phyloP scores from a whole-genome alignment of 1,140 invertebrate genomes.

The Theocolax elegans region DNA sequence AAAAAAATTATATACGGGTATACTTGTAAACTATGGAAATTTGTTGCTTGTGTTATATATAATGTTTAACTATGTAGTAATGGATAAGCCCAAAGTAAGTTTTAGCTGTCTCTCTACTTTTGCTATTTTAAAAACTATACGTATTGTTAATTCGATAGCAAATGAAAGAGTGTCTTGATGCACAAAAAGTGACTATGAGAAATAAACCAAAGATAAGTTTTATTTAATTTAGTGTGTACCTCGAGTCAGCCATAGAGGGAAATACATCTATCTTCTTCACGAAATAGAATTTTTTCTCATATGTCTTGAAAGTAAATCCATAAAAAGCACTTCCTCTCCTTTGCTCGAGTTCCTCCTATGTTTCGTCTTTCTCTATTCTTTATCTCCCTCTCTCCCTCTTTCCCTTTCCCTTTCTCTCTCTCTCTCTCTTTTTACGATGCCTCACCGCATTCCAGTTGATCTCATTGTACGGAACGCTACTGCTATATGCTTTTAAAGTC shows the following conservation, averaged over 20 bases:
- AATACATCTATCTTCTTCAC: not conserved
- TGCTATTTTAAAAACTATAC: too few species aligned
- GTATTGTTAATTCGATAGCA: too few species aligned
- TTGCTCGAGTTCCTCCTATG: slow-evolving; percentile 38
- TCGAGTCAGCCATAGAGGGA: not conserved
- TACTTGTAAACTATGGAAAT: too few species aligned
- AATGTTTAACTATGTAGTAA: too few species aligned
- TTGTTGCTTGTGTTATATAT: too few species aligned
- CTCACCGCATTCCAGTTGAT: slow-evolving; percentile 23
- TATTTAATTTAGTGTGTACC: not conserved
- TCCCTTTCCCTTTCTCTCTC: slow-evolving; percentile 40
- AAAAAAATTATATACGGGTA: too few species aligned
- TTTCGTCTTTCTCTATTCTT: slow-evolving; percentile 6
- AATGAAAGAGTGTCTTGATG: too few species aligned
- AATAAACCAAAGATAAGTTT: too few species aligned
- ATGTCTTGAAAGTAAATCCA: slow-evolving; percentile 42
- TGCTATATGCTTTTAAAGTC: slow-evolving; percentile 28
- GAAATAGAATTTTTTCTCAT: not conserved
- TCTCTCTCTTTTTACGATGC: slow-evolving; percentile 32
- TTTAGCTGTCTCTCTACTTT: too few species aligned
- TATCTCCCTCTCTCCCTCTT: slow-evolving; percentile 15
- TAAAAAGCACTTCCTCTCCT: slow-evolving; percentile 51
- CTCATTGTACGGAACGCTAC: slow-evolving; percentile 11
- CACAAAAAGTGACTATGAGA: too few species aligned
- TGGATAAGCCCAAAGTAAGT: too few species aligned